phyloP scores from a whole-genome alignment of 53 echinoderm and acorn worm genomes.

The Astropecten irregularis region DNA sequence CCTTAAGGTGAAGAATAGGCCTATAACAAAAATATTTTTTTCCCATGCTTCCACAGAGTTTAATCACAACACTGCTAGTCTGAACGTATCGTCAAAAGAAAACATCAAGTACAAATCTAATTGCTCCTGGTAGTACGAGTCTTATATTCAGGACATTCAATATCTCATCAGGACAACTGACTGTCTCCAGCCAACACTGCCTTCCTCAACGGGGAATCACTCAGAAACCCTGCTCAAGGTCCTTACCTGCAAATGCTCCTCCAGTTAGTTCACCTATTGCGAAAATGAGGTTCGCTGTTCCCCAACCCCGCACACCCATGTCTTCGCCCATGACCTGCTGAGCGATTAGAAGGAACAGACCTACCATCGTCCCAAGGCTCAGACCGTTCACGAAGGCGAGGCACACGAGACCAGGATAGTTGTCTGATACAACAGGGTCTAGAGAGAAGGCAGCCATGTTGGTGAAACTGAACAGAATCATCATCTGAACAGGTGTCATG shows the following conservation, averaged over 20 bases:
- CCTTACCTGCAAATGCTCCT: conserved; percentile 56
- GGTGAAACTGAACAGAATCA: conserved; percentile 19
- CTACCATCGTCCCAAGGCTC: conserved; percentile 8
- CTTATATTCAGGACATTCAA: no score
- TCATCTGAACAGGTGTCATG: conserved; percentile 31
- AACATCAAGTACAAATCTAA: no score
- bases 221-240: no score
- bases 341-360: conserved; percentile 27
- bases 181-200: no score
- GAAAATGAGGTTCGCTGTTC: background rate
- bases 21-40: no score
- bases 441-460: conserved; percentile 36
- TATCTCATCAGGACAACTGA: no score
- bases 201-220: no score
- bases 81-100: no score
- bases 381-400: conserved; percentile 44
- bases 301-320: conserved; percentile 26
- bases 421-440: conserved; percentile 14
- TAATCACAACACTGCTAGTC: no score
- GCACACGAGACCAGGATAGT: background rate
- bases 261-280: conserved; percentile 48
- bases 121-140: no score
- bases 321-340: conserved; percentile 20
- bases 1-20: no score
- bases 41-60: no score